Evolutionary conservation across 2,888 invertebrate species (phyloP), one percentile per base, ranked within the genome.

Genomic region (Anoncus sp.): DNA sequence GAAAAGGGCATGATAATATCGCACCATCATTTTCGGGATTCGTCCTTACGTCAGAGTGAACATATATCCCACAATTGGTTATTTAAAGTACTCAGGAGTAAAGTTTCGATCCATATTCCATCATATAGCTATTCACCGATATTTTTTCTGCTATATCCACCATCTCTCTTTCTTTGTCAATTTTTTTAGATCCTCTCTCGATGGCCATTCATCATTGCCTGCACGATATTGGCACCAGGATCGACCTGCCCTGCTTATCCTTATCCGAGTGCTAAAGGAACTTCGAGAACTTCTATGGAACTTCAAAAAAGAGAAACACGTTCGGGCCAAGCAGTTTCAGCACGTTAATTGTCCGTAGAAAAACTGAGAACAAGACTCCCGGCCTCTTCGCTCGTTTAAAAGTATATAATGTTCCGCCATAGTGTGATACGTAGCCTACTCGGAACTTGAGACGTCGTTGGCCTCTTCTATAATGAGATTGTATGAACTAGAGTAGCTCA

Each of bases 401-500:
- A 47, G 35, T 69, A 22, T 49, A 35, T 5, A 35, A n/a, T n/a
- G 27, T 53, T 27, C 35, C 47, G 24, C 24, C 14, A n/a, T 59
- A 6, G 9, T 31, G 16, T 12, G 49, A 14, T 2, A 27, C 14
- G 40, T 59, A 51, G 16, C 35, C 16, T 10, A 27, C 47, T n/a
- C 27, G 47, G n/a, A 75, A 62, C 38, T 24, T 24, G 47, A 67
- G 55, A 57, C 20, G 40, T 55, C 31, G 20, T 70, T 57, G 49
- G 53, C 12, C 22, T 62, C 20, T 60, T 35, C 18, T 60, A 57
- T 75, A 75, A 75, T 45, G 45, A 75, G 63, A 35, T 47, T 38
- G 31, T 10, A 38, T 16, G 43, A 43, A 31, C 47, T 65, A 70
- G 57, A 65, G 22, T 67, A 43, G 22, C 49, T 24, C 31, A 35